phyloP scores from a whole-genome alignment of 2,113 vertebrate species.

The Lepisosteus oculatus region DNA sequence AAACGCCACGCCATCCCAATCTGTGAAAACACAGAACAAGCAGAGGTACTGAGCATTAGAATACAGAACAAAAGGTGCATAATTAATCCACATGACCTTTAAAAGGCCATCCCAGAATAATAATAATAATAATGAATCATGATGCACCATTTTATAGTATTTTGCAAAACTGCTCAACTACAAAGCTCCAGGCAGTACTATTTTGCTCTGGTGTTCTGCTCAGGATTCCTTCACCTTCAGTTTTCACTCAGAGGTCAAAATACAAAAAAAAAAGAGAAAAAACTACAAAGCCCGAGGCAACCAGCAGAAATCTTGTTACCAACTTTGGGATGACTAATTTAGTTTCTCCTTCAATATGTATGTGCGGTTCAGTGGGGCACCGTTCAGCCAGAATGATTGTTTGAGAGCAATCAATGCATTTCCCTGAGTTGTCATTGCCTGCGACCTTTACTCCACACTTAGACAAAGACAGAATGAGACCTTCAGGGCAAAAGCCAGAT shows the following conservation, averaged over 20 bases:
- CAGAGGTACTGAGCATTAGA: too few relatives aligned
- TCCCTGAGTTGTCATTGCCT: background rate
- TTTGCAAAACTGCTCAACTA: too few relatives aligned
- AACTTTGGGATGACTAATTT: slow-evolving; percentile 8
- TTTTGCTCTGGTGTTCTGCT: too few relatives aligned
- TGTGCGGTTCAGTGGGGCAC: background rate
- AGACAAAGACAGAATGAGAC: slow-evolving; percentile 4
- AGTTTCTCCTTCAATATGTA: slow-evolving; percentile 4
- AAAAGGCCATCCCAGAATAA: too few relatives aligned
- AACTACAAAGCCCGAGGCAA: background rate
- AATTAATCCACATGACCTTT: background rate
- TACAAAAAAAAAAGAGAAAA: background rate
- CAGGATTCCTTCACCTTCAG: too few relatives aligned
- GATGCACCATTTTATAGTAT: too few relatives aligned
- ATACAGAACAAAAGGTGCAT: background rate
- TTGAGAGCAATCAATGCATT: slow-evolving; percentile 3
- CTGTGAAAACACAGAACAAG: too few relatives aligned
- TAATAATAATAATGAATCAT: too few relatives aligned
- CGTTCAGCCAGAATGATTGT: slow-evolving; percentile 6
- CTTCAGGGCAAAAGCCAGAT: background rate
- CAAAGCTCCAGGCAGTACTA: too few relatives aligned
- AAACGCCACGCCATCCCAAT: too few relatives aligned
- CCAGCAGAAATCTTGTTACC: background rate
- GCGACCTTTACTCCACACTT: background rate
- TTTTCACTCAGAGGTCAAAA: too few relatives aligned